Base-by-base conservation (phyloP, 2,888 invertebrate genomes). In the Ischnus inquisitorius region DNA sequence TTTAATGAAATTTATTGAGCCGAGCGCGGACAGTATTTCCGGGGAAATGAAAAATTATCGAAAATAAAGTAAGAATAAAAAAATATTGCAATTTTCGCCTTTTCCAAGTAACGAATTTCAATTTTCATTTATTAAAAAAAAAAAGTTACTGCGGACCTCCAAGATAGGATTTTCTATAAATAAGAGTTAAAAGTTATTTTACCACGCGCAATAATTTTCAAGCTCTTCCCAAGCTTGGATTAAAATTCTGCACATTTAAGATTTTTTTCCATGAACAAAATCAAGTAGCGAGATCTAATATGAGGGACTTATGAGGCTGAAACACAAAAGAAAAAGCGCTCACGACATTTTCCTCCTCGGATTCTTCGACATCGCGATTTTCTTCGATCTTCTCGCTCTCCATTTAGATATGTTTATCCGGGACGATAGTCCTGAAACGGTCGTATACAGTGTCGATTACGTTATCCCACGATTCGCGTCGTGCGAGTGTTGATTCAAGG, bases 331-430 rank as follows among this genome's bases (percentile, higher is more conserved):
- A 25, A 41, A 22, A 16, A 69, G 39, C 28, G 22, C 76, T 81
- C 54, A 81, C 76, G 14, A 71, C 54, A 19, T 65, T 65, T 19
- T 76, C 76, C 64, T 76, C 69, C 10, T 81, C 64, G 54, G 64
- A n/a, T 41, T 14, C 68, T 41, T 14, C 43, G 43, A 14, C 43
- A 22, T 46, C 57, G 25, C 57, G 57, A 57, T 25, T 57, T 28
- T 57, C 57, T 65, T 41, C 69, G 46, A 51, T 34, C n/a, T 3
- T 41, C 51, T 6, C n/a, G 48, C 14, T 64, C 19, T 41, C 41
- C 51, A 64, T 39, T 48, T 10, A 6, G 25, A 2, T 14, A 39
- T 51, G 41, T 77, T n/a, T 71, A n/a, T 57, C 43, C 19, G 8
- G 54, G 25, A 46, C n/a, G 51, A 39, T 39, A 34, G 5, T 14